Base-by-base conservation (phyloP, 2,888 invertebrate species). In the Oligia fasciuncula region DNA sequence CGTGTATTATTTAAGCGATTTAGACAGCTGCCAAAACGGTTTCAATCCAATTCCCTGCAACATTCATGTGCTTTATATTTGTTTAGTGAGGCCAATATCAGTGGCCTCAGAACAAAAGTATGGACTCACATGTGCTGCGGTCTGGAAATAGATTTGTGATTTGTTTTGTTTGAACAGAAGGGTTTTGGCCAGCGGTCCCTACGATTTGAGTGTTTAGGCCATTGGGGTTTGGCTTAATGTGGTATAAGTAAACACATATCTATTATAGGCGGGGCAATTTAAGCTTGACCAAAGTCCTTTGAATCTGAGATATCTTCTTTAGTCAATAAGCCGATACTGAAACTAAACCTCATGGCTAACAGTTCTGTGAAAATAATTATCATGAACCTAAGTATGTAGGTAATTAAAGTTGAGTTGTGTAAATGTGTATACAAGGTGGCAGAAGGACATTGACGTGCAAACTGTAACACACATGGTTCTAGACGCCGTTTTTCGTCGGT, bases 21-120 rank as follows among this genome's bases (percentile, higher is more conserved):
- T 77, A 79, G 85, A 85, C 86, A 78, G 77, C 85, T 86, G 87
- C 70, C 85, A 87, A 66, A 81, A 51, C 43, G n/a, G 65, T 86
- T 86, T 70, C 81, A 81, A 51, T 70, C n/a, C 75, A 76, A 77
- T 79, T 75, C 75, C 0, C 76, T n/a, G 57, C 63, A 79, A 75
- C 73, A 73, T 74, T 85, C 46, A 66, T 68, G 51, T 73, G 70
- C 71, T 77, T 78, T 85, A 70, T 81, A 77, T 87, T 87, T 86
- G 79, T 85, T 73, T 63, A 85, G 81, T 67, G 76, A 77, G 43
- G 54, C 74, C 65, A 73, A 79, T 77, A 77, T 74, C 60, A 46
- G 72, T 70, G 68, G 71, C 65, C 49, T 77, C n/a, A 60, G 29
- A 68, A 79, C 79, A 76, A 83, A 71, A 85, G 77, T 68, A 67